These are phyloP conservation scores for Armadillidium nasatum DNA, from an alignment of 1,140 invertebrate species.

Conservation along the genomic window DNA sequence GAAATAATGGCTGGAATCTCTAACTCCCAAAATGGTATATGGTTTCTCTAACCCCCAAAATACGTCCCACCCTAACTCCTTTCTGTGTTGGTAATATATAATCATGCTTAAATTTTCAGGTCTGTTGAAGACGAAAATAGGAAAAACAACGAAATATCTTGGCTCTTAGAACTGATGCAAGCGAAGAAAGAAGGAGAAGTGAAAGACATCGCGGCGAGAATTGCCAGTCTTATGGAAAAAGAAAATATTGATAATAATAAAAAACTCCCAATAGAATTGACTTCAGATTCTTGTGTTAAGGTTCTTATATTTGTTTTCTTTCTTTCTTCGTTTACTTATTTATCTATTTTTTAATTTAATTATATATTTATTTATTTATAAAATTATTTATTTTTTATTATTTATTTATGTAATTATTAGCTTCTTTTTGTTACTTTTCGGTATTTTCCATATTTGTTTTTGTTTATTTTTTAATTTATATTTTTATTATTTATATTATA, in stretches of 20 bases:
- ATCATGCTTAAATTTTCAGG: conserved; percentile 20
- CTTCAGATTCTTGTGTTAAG: conserved; percentile 33
- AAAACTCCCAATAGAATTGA: conserved; percentile 35
- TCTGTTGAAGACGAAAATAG: conserved; percentile 47
- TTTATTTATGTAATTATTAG: no score
- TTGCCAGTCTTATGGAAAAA: conserved; percentile 40
- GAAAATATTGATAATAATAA: conserved; percentile 35
- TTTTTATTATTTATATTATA: neutral
- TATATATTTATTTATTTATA: neutral
- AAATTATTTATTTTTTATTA: no score
- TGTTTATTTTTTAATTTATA: conserved; percentile 3
- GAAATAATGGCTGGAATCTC: no score
- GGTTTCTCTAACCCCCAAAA: no score
- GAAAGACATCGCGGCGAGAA: conserved; percentile 37
- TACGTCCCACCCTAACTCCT: neutral
- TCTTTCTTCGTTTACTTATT: no score
- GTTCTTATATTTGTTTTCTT: no score
- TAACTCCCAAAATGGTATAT: no score
- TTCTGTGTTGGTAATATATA: neutral
- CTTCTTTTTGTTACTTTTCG: no score
- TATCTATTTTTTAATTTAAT: conserved; percentile 5
- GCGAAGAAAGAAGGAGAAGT: conserved; percentile 48
- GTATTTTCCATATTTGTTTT: no score
- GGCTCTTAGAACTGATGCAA: conserved; percentile 57
- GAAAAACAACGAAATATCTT: conserved; percentile 52